Conservation (phyloP, 1,140 invertebrate genomes). For the Coenobita brevimanus region DNA sequence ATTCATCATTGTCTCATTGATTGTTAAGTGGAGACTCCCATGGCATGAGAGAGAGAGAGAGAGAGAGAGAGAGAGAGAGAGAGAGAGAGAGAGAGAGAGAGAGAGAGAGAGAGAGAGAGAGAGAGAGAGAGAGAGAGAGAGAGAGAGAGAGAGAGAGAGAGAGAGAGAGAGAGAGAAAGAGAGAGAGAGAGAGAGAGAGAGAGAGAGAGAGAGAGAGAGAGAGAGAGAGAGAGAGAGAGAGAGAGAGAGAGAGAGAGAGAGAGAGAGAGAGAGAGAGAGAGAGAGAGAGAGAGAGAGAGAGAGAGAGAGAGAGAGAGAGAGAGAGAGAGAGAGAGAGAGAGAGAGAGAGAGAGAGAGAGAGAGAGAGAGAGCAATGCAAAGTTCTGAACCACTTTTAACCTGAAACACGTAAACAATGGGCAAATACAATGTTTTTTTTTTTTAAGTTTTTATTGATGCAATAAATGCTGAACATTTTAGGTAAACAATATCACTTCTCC, state of each 20-base stretch:
- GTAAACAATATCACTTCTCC: no score
- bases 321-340: neutral
- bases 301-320: neutral
- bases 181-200: neutral
- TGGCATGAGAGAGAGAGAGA: constrained; percentile 24
- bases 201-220: neutral
- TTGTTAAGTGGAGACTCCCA: no score
- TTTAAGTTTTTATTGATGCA: no score
- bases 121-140: constrained; percentile 29
- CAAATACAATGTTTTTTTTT: no score
- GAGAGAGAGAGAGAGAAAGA: neutral
- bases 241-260: neutral
- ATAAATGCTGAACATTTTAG: no score
- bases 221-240: neutral
- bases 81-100: constrained; percentile 30
- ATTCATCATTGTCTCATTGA: no score
- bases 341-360: neutral
- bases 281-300: no score
- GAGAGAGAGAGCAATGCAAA: neutral
- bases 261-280: neutral
- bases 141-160: neutral
- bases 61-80: constrained; percentile 39
- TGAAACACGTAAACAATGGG: no score
- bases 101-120: constrained; percentile 36
- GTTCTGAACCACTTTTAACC: no score